phyloP scores from a whole-genome alignment of 2,888 invertebrate species.

The Ophioninae sp. region DNA sequence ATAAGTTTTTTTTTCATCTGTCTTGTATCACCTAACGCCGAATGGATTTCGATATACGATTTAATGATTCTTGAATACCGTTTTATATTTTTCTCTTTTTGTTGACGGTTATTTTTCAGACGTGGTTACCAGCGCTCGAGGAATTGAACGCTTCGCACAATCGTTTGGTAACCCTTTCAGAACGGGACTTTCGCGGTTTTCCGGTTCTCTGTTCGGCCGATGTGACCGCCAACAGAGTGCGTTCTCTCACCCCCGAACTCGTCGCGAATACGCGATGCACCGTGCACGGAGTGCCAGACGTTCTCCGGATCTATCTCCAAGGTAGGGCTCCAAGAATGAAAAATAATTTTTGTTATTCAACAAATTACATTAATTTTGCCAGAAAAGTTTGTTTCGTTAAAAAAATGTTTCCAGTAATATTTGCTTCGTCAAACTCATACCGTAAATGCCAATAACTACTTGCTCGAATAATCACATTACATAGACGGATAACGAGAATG shows the following conservation, averaged over 20 bases:
- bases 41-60: constrained; percentile 8
- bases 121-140: constrained; percentile 89
- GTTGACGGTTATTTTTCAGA: constrained; percentile 82
- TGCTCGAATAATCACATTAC: background rate
- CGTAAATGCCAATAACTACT: background rate
- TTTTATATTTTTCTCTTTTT: background rate
- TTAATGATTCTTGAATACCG: background rate
- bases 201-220: constrained; percentile 92
- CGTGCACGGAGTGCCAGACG: constrained; percentile 90
- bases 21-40: background rate
- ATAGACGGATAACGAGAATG: background rate
- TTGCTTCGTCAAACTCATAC: too few relatives aligned
- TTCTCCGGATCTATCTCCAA: constrained; percentile 90
- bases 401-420: too few relatives aligned
- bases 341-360: background rate
- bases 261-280: constrained; percentile 91
- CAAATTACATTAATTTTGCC: background rate
- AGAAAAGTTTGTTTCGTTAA: too few relatives aligned
- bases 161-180: constrained; percentile 86
- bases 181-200: constrained; percentile 91
- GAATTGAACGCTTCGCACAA: constrained; percentile 90
- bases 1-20: background rate
- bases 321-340: constrained; percentile 82
- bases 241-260: constrained; percentile 87
- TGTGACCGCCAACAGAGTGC: constrained; percentile 89